A percentile compares a stretch with the other conserved stretches of the same genome.
phyloP scores from a whole-genome alignment of 2,113 vertebrate species.

The Osmerus mordax region DNA sequence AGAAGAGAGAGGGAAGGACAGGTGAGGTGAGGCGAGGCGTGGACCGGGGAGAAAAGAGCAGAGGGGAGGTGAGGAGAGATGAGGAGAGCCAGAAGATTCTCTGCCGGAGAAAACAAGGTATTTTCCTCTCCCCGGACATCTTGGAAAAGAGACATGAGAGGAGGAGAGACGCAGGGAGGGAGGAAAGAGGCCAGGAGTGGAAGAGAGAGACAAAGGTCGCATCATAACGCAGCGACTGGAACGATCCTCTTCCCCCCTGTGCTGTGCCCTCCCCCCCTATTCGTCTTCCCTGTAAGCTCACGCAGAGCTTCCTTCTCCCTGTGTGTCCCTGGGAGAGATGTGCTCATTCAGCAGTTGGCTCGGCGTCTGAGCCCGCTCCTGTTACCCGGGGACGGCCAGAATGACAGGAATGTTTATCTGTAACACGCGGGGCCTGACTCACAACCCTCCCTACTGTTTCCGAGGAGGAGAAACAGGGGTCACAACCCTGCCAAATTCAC shows the following conservation, averaged over 20 bases:
- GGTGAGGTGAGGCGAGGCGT: neutral
- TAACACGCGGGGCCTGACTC: neutral
- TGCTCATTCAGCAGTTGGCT: conserved; percentile 24
- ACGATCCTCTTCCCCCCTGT: neutral
- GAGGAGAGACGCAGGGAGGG: neutral
- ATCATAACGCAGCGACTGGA: neutral
- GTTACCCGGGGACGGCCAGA: conserved; percentile 14
- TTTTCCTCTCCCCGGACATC: neutral
- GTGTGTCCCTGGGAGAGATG: conserved; percentile 3
- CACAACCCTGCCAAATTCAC: conserved; percentile 23
- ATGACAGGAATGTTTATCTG: conserved; percentile 19
- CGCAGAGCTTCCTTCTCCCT: neutral
- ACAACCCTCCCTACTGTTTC: conserved; percentile 29
- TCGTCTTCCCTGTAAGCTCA: neutral
- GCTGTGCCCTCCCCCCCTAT: neutral
- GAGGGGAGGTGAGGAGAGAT: neutral
- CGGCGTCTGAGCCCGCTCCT: neutral
- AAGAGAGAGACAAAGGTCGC: neutral
- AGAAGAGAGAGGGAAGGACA: neutral
- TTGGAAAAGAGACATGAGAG: neutral
- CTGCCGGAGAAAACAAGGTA: neutral
- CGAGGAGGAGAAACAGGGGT: conserved; percentile 46
- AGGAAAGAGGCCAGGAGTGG: neutral
- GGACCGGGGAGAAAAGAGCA: neutral
- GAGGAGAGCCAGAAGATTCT: neutral